Evolutionary conservation across 2,888 invertebrate species (phyloP).

Genomic region (Noctua comes): DNA sequence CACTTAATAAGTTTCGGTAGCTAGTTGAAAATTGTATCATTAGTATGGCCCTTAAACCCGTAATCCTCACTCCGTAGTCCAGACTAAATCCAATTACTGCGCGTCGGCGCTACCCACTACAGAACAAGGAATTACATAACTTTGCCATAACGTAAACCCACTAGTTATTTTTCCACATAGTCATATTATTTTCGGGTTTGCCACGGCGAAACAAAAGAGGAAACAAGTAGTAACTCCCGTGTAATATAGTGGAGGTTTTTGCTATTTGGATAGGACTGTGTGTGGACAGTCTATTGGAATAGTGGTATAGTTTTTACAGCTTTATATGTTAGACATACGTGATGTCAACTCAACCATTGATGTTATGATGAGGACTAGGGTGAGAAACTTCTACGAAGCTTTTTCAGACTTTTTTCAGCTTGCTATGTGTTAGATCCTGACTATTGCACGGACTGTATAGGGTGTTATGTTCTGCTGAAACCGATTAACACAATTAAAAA

Average conservation of each 20-base stretch:
- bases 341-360: slow-evolving; percentile 6
- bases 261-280: slow-evolving; percentile 53
- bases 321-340: slow-evolving; percentile 1
- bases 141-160: slow-evolving; percentile 33
- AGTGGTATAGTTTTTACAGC: slow-evolving; percentile 15
- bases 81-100: slow-evolving; percentile 88
- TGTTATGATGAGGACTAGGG: background rate
- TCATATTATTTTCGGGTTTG: slow-evolving; percentile 54
- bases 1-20: slow-evolving; percentile 65
- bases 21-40: slow-evolving; percentile 74
- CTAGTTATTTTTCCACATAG: slow-evolving; percentile 47
- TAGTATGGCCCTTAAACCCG: slow-evolving; percentile 80
- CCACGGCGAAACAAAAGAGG: slow-evolving; percentile 50
- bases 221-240: slow-evolving; percentile 42
- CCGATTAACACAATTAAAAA: background rate
- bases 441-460: background rate
- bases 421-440: background rate
- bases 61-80: slow-evolving; percentile 85
- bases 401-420: background rate
- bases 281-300: slow-evolving; percentile 27
- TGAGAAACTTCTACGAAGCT: background rate
- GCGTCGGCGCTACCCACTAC: slow-evolving; percentile 59
- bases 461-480: background rate
- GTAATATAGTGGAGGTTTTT: slow-evolving; percentile 50
- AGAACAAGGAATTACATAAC: slow-evolving; percentile 68